phyloP scores from a whole-genome alignment of 2,797 vertebrate species.

The Gymnoscopelus braueri region DNA sequence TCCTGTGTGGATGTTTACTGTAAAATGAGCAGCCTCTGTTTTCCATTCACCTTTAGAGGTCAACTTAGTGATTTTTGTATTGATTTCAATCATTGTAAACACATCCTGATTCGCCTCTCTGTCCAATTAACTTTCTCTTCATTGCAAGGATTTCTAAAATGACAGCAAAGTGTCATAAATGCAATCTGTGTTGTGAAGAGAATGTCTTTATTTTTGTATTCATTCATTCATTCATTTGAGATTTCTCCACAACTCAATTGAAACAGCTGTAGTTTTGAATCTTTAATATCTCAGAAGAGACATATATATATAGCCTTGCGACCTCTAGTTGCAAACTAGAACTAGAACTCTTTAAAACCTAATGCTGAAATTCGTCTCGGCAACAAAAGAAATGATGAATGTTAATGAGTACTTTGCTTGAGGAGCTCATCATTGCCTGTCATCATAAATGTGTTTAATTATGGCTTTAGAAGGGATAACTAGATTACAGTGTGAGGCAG shows the following conservation, averaged over 20 bases:
- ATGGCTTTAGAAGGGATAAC: neutral
- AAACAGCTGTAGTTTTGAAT: no score
- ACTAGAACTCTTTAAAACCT: no score
- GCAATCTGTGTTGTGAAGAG: neutral
- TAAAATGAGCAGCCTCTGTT: conserved; percentile 22
- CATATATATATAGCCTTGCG: no score
- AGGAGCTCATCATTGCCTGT: neutral
- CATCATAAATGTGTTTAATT: conserved; percentile 6
- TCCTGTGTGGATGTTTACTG: conserved; percentile 21
- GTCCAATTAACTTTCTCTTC: conserved; percentile 15
- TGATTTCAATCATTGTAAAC: conserved; percentile 46
- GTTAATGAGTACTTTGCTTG: neutral
- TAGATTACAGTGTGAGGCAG: no score
- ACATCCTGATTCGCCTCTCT: conserved; percentile 35
- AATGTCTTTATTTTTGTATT: neutral
- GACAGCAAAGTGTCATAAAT: neutral
- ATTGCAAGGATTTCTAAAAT: conserved; percentile 3
- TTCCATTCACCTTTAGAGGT: conserved; percentile 42
- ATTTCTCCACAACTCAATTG: neutral
- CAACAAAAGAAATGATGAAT: no score
- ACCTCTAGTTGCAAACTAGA: no score
- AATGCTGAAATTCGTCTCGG: no score
- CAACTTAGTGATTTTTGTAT: conserved; percentile 41
- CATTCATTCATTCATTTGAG: neutral
- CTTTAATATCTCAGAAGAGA: no score